These are phyloP conservation scores for Moxostoma hubbsi DNA, from an alignment of 2,797 vertebrate species.

Conservation along the genomic window DNA sequence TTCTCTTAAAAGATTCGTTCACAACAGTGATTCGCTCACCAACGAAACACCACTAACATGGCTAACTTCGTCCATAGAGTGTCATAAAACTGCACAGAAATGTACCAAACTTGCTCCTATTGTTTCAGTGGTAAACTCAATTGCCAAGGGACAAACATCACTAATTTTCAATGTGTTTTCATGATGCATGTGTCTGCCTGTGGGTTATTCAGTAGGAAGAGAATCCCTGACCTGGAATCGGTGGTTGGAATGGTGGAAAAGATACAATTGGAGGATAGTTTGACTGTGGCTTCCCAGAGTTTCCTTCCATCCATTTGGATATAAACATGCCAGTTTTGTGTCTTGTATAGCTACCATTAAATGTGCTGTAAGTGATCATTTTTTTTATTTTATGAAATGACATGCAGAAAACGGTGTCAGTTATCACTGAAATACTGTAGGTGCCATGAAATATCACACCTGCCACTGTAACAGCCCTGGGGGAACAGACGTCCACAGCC, in stretches of 20 bases:
- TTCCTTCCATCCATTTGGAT: background rate
- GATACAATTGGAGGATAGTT: background rate
- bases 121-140: constrained; percentile 23
- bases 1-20: too few relatives aligned
- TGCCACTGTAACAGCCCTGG: too few relatives aligned
- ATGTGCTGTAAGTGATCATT: too few relatives aligned
- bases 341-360: background rate
- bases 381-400: too few relatives aligned
- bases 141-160: constrained; percentile 31
- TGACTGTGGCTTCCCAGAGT: background rate
- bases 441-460: too few relatives aligned
- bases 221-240: constrained; percentile 8
- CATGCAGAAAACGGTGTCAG: too few relatives aligned
- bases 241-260: background rate
- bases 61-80: too few relatives aligned
- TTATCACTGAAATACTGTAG: too few relatives aligned
- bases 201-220: constrained; percentile 26
- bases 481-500: too few relatives aligned
- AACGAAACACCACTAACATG: background rate
- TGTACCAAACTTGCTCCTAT: constrained; percentile 1
- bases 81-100: background rate
- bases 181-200: background rate
- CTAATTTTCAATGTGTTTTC: constrained; percentile 30
- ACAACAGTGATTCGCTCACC: too few relatives aligned
- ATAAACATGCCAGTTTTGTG: background rate